Base-by-base conservation (phyloP, 2,113 vertebrate species). In the Hucho hucho region DNA sequence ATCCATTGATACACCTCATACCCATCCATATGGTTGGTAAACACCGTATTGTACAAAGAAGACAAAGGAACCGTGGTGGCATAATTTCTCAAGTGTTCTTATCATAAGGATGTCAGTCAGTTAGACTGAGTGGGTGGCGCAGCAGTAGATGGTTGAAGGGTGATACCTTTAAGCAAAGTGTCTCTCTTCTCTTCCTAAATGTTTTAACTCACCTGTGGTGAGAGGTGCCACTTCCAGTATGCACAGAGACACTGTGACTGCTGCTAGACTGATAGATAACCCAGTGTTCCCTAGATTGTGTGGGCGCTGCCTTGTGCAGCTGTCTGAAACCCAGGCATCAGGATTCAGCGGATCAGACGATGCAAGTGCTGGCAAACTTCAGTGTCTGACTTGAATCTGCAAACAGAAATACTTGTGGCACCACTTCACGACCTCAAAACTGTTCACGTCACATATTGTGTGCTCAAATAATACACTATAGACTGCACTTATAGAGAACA, bases 231-330 rank as follows among this genome's bases (percentile, higher is more conserved):
- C 61, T 11, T 22, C 9, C 61, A 63, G 18, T 25, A 63, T 63
- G 61, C 22, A 32, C 5, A 20, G 28, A 4, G 26, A 12, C 25
- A 18, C 14, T 24, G 22, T 69, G 37, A 47, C 67, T 12, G 20
- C 32, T 22, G n/a, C 67, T 69, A 43, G 6, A 37, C 46, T 75
- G 77, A 78, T 75, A 77, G 64, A 32, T 29, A 43, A 43, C 18
- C 29, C 66, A 77, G 78, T 82, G 86, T 84, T 83, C 82, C 72
- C 73, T 26, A 78, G 74, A 67, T 73, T 69, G 67, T 69, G 67
- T 14, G n/a, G 43, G 16, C 5, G 49, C 49, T 53, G 49, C 16
- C 13, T 53, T 14, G 18, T 29, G 6, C 66, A 68, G 16, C 20
- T 24, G 64, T 26, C 49, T 69, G 67, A 47, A 47, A 69, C 20